Evolutionary conservation across 2,888 invertebrate species (phyloP).

Genomic region (Melipona beecheii): DNA sequence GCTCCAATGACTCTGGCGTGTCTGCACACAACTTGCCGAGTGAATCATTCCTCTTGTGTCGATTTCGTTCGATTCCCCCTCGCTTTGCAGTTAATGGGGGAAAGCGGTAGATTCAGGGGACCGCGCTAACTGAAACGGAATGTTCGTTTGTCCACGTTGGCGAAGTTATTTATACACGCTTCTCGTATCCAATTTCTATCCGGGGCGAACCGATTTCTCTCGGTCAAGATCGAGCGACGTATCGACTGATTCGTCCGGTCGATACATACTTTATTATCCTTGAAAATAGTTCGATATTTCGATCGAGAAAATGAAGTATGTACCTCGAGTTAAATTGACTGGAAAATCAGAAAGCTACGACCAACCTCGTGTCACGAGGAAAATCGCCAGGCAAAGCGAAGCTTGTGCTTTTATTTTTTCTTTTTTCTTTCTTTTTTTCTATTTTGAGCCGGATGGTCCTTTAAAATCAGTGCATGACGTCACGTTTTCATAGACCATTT

Average conservation of each 20-base stretch:
- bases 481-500: constrained; percentile 63
- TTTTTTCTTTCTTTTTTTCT: neutral
- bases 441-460: constrained; percentile 6
- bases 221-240: no score
- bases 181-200: neutral
- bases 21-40: constrained; percentile 9
- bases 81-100: neutral
- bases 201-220: neutral
- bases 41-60: constrained; percentile 34
- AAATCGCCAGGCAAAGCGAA: no score
- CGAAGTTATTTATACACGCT: no score
- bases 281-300: no score
- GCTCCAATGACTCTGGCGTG: no score
- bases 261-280: neutral
- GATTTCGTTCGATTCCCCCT: constrained; percentile 33
- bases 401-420: neutral
- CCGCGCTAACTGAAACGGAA: neutral
- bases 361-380: no score
- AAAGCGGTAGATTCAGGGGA: neutral
- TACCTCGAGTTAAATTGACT: neutral
- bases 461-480: constrained; percentile 55
- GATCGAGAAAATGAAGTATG: no score
- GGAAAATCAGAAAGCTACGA: neutral
- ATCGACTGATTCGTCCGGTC: neutral
- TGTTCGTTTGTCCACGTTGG: neutral